These are phyloP conservation scores for Aptenodytes patagonicus DNA, from an alignment of 2,113 vertebrate genomes.

Conservation along the genomic window DNA sequence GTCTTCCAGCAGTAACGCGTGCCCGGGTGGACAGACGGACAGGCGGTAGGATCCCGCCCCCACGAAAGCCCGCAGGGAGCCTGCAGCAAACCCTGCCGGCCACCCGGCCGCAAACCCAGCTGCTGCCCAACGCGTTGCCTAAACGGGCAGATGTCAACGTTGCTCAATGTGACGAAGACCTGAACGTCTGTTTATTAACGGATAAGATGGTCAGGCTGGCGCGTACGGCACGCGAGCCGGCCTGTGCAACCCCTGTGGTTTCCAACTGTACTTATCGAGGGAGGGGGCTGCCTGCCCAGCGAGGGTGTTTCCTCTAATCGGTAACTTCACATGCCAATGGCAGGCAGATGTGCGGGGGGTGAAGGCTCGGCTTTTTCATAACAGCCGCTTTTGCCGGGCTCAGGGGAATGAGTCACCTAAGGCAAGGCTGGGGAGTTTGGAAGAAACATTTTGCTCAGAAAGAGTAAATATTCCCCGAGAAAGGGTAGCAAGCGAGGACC, in stretches of 20 bases:
- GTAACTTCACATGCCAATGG: conserved; percentile 32
- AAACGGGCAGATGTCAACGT: conserved; percentile 6
- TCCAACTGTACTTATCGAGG: conserved; percentile 59
- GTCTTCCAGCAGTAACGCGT: not conserved
- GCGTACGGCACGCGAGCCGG: not conserved
- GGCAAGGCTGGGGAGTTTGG: not conserved
- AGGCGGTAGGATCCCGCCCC: not conserved
- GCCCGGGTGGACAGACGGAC: not conserved
- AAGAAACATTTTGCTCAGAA: not conserved
- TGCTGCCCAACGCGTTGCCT: not conserved
- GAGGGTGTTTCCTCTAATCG: conserved; percentile 72
- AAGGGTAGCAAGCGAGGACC: not conserved
- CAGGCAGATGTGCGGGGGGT: not conserved
- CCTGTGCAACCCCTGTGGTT: conserved; percentile 47
- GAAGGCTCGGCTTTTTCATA: not conserved
- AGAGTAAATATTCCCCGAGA: not conserved
- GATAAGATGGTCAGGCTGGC: conserved; percentile 20
- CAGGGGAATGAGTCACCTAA: conserved; percentile 13
- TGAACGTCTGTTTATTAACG: conserved; percentile 28
- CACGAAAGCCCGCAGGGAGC: not conserved
- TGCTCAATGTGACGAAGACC: not conserved
- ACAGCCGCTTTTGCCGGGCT: conserved; percentile 20
- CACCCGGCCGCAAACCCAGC: not conserved
- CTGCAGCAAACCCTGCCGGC: not conserved
- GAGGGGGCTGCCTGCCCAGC: conserved; percentile 65